Percentiles rank a stretch among this genome's conserved stretches.
Conservation (phyloP, 2,888 invertebrate genomes). For the Mythimna vitellina region DNA sequence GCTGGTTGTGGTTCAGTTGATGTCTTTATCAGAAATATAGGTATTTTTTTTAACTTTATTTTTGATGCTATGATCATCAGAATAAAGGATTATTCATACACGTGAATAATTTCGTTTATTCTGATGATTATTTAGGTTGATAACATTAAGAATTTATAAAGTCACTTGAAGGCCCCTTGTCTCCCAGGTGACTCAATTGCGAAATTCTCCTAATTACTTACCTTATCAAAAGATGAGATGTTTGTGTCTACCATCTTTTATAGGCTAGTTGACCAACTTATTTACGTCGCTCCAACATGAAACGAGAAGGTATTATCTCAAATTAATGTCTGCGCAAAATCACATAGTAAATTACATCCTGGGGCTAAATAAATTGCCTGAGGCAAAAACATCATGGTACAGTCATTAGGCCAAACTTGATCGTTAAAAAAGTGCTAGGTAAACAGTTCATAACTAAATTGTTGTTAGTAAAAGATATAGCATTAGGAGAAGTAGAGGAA, state of each 20-base stretch:
- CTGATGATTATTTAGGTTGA: background rate
- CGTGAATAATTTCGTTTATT: background rate
- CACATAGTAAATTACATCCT: slow-evolving; percentile 51
- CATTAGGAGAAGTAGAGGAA: background rate
- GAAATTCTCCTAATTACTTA: background rate
- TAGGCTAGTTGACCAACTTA: slow-evolving; percentile 17
- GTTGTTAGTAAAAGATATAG: background rate
- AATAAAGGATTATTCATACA: too few relatives aligned
- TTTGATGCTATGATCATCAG: background rate
- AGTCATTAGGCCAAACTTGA: slow-evolving; percentile 40
- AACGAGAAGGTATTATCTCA: slow-evolving; percentile 45
- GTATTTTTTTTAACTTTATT: background rate
- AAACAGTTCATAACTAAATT: slow-evolving; percentile 28
- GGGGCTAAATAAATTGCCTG: slow-evolving; percentile 43
- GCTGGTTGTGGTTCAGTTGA: background rate
- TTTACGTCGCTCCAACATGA: slow-evolving; percentile 31
- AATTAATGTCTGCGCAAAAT: slow-evolving; percentile 56
- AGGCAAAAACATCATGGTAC: slow-evolving; percentile 40
- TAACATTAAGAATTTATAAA: background rate
- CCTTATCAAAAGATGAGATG: background rate
- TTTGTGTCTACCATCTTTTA: slow-evolving; percentile 1
- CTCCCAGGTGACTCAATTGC: background rate
- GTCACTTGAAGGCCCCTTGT: background rate
- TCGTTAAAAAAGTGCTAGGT: slow-evolving; percentile 26
- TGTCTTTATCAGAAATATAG: too few relatives aligned